Conservation (phyloP, 2,888 invertebrate genomes). For the Colletes collaris region DNA sequence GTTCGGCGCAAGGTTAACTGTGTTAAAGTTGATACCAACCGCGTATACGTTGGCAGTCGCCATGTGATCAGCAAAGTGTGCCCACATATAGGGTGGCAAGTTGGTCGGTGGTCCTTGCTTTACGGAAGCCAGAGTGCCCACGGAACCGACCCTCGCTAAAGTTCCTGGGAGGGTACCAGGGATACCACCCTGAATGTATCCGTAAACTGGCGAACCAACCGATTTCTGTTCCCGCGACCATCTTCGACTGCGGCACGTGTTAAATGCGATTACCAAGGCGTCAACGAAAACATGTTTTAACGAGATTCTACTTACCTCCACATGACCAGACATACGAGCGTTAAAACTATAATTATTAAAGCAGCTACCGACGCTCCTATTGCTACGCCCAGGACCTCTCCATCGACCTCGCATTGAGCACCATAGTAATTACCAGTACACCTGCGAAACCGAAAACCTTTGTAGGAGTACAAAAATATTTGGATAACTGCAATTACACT, state of each 20-base stretch:
- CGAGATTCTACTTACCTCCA: conserved; percentile 88
- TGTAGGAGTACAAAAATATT: not conserved
- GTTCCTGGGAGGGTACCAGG: conserved; percentile 80
- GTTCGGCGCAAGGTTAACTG: too few species aligned
- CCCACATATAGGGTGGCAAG: conserved; percentile 91
- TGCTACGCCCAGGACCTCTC: conserved; percentile 95
- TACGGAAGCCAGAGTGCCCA: conserved; percentile 80
- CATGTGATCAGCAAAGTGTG: conserved; percentile 93
- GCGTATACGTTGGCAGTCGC: conserved; percentile 93
- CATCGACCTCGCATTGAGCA: conserved; percentile 94
- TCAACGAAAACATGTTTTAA: not conserved
- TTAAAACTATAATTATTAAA: conserved; percentile 93
- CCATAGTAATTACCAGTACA: conserved; percentile 95
- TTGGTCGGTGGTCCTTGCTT: conserved; percentile 81
- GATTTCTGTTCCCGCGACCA: conserved; percentile 96
- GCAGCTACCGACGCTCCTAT: conserved; percentile 95
- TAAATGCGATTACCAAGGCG: not conserved
- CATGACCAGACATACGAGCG: conserved; percentile 93
- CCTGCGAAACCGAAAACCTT: conserved; percentile 81
- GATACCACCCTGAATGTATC: conserved; percentile 89
- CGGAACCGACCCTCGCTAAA: conserved; percentile 80
- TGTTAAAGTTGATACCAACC: conserved; percentile 84
- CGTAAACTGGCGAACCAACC: conserved; percentile 92
- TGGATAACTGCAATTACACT: too few species aligned
- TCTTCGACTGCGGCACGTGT: conserved; percentile 87